Evolutionary conservation across 2,888 invertebrate species (phyloP), one percentile per base, ranked within the genome.

Genomic region (Dendrolimus pini): DNA sequence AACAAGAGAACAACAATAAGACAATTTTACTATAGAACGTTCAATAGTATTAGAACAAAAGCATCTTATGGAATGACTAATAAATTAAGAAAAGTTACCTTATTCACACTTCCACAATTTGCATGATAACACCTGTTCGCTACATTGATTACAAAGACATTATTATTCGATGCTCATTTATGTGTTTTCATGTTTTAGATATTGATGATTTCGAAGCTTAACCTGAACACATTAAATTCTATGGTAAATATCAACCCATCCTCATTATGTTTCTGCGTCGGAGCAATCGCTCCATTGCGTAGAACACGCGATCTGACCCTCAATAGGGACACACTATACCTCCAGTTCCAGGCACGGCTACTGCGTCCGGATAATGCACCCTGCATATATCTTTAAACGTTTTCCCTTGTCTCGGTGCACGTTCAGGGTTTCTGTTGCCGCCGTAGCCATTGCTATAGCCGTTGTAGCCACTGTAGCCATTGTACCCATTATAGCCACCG

Each of bases 331-430:
- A 94, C 61, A 93, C 87, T 41, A 94, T 92, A 54, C 92, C 93
- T 0, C 92, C 91, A 0, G 93, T 91, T 62, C 81, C 93, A 83
- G 68, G 94, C 53, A 75, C 68, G 3, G 80, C 80, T 41, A 72
- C 70, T 0, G 94, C 92, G 70, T 79, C 92, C 84, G 68, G 94
- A 91, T 84, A 93, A 64, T 94, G 92, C 8, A 95, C 93, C 59
- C 93, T 90, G 73, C 96, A 96, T 64, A 96, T 93, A 56, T 94
- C 93, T 72, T 93, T 93, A 82, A 93, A 96, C 1, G 94, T 91
- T 67, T 93, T 92, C 52, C 78, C 83, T 83, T 92, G 69, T 70
- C 82, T 71, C 62, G 78, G 67, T 10, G 77, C 69, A 56, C 71
- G 66, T 58, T 79, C 75, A 7, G 66, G 72, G 9, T 63, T 65